Percentiles rank a stretch among this genome's conserved stretches.
Conservation (phyloP, 2,888 invertebrate genomes). For the Bellardia bayeri region DNA sequence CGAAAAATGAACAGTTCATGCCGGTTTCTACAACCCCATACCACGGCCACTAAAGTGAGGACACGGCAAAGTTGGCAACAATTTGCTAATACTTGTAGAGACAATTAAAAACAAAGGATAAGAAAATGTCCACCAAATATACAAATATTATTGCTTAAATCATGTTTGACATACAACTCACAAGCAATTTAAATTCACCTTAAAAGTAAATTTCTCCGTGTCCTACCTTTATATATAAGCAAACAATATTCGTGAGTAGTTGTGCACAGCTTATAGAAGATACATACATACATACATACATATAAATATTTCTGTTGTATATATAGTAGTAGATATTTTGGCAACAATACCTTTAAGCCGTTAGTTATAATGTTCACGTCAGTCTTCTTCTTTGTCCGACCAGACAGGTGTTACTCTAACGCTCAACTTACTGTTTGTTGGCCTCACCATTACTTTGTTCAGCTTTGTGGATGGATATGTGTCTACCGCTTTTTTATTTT, state of each 20-base stretch:
- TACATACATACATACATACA: not conserved
- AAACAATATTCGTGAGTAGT: not conserved
- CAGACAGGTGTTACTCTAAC: slow-evolving; percentile 74
- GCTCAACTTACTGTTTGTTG: slow-evolving; percentile 70
- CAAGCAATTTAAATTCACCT: too few species aligned
- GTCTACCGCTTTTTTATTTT: slow-evolving; percentile 11
- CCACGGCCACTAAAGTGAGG: not conserved
- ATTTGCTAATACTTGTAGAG: not conserved
- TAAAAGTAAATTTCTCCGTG: slow-evolving; percentile 5
- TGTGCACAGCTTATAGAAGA: slow-evolving; percentile 8
- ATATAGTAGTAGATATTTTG: slow-evolving; percentile 56
- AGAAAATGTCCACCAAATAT: too few species aligned
- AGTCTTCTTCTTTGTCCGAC: slow-evolving; percentile 71
- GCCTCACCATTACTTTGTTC: slow-evolving; percentile 52
- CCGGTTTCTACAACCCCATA: slow-evolving; percentile 53
- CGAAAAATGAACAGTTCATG: slow-evolving; percentile 54
- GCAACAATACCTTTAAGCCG: slow-evolving; percentile 73
- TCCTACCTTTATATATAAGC: slow-evolving; percentile 17
- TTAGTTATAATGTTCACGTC: slow-evolving; percentile 73
- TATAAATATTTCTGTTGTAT: slow-evolving; percentile 4
- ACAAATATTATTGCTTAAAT: not conserved
- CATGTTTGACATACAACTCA: too few species aligned
- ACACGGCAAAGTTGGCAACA: not conserved
- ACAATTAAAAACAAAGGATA: too few species aligned
- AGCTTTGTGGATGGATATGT: slow-evolving; percentile 6